Evolutionary conservation across 2,888 invertebrate genomes (phyloP), one percentile per base, ranked within the genome.

Genomic region (Serrognathus titanus): DNA sequence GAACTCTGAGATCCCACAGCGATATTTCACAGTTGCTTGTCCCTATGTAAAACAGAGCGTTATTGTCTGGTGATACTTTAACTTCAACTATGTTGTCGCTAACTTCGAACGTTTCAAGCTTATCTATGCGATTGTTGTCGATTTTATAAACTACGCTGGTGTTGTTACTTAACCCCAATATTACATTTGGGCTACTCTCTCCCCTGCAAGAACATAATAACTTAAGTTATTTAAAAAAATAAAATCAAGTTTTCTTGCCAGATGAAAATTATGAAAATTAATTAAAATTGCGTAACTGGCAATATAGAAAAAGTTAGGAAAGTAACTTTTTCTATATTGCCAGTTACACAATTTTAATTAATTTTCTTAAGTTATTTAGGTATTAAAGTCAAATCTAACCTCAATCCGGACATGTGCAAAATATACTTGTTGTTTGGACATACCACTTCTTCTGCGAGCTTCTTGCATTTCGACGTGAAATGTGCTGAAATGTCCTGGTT

Each of bases 1-100:
- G 79, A 0, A 78, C 75, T 67, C 89, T 76, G 1, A 84, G 77
- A 71, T 89, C 89, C 82, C 85, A 88, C 50, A 85, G 69, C 65
- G 81, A 83, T 35, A 88, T 76, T 16, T 72, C 63, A 0, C 86
- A 85, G 70, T 85, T 82, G 43, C 76, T 74, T 0, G 82, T 83
- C 0, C 82, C 80, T 0, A 83, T 82, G 68, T 85, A 88, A 16
- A 88, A 64, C 45, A 85, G 74, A 69, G 84, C 76, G 50, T 80
- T 81, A 51, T 85, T 82, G 12, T 75, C 77, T 0, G 80, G 80
- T 67, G 82, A 82, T 69, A 85, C 87, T 62, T 82, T 83, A 7
- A 85, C 76, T 51, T 84, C 85, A 0, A 82, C 78, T 6, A 86
- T 72, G 2, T 75, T 68, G 46, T 81, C 78, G 40, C 72, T 64